Conservation (phyloP, 2,797 vertebrate species). For the Onychomys torridus region DNA sequence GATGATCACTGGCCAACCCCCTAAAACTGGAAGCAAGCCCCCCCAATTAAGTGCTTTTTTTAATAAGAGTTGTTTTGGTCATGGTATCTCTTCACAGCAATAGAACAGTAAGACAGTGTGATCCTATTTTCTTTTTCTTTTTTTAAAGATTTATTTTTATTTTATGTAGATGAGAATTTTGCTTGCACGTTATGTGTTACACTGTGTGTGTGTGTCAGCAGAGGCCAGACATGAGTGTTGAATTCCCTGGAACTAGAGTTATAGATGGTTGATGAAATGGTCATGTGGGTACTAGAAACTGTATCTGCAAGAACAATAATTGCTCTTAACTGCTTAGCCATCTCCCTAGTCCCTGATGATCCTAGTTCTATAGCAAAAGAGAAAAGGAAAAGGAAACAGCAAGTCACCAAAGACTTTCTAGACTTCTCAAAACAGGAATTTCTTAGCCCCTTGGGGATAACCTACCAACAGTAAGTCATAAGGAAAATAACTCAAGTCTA, state of each 20-base stretch:
- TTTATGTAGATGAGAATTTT: background rate
- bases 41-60: background rate
- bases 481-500: constrained; percentile 38
- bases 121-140: background rate
- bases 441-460: constrained; percentile 71
- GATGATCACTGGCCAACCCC: background rate
- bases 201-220: background rate
- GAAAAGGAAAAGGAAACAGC: constrained; percentile 64
- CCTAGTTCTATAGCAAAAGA: constrained; percentile 20
- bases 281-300: background rate
- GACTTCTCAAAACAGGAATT: constrained; percentile 68
- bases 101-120: background rate
- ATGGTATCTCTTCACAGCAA: background rate
- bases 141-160: background rate
- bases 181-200: background rate
- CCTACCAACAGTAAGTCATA: constrained; percentile 62
- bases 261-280: background rate
- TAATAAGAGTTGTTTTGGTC: background rate
- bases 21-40: background rate
- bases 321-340: background rate
- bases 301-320: background rate
- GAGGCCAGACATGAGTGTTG: background rate
- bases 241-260: background rate
- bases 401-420: constrained; percentile 52
- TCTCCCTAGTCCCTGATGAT: background rate